Evolutionary conservation across 2,888 invertebrate genomes (phyloP).

Genomic region (Boloria euphrosyne): DNA sequence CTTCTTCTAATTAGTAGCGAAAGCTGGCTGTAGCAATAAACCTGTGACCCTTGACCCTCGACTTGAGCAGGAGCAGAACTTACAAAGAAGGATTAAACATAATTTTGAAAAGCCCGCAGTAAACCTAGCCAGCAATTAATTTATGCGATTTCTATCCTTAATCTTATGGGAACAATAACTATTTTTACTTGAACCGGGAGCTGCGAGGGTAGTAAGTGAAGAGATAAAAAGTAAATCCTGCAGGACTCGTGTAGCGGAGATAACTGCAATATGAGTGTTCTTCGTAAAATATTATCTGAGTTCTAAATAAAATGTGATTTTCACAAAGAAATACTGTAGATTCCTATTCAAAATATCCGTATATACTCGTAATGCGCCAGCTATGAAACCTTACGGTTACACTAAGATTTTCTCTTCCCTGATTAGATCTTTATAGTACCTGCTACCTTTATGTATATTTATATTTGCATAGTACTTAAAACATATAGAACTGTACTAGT

Average conservation of each 20-base stretch:
- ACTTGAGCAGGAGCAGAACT: constrained; percentile 15
- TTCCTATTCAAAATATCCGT: too few relatives aligned
- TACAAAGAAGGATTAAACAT: constrained; percentile 29
- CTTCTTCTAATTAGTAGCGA: constrained; percentile 6
- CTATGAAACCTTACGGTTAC: too few relatives aligned
- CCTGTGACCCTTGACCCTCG: constrained; percentile 23
- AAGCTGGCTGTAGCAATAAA: constrained; percentile 14
- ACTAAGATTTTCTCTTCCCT: too few relatives aligned
- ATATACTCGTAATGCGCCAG: too few relatives aligned
- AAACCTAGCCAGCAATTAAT: not conserved
- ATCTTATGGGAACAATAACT: not conserved
- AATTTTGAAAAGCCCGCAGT: constrained; percentile 27
- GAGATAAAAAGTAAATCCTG: constrained; percentile 27
- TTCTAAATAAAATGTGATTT: not conserved
- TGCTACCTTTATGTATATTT: too few relatives aligned
- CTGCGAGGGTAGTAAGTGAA: constrained; percentile 6
- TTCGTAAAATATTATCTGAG: not conserved
- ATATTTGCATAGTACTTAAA: too few relatives aligned
- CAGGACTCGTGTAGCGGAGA: constrained; percentile 12
- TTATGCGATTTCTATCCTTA: constrained; percentile 8
- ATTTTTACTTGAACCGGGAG: constrained; percentile 8
- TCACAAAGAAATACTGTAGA: too few relatives aligned
- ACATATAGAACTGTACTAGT: too few relatives aligned
- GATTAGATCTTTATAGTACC: too few relatives aligned
- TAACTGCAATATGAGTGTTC: constrained; percentile 22